Evolutionary conservation across 2,888 invertebrate genomes (phyloP), one percentile per base, ranked within the genome.

Genomic region (Sesia bembeciformis): DNA sequence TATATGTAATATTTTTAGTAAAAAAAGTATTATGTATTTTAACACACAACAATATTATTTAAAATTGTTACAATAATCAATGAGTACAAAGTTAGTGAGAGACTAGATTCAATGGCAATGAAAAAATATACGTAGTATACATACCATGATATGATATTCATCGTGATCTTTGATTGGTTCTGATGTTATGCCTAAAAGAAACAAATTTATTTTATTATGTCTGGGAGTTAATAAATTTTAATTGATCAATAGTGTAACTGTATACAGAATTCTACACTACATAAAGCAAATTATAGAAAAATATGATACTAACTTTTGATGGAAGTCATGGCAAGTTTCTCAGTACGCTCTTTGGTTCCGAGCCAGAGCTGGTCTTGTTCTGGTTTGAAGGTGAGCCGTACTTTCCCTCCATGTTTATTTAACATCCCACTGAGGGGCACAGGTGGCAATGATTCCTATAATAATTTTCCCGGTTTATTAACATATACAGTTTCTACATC

Each of bases 331-430:
- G 95, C 93, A 70, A 97, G 91, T 86, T 97, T 97, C 68, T 97
- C 96, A 57, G 97, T 97, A 66, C 97, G 91, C 78, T 97, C 97
- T 85, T 97, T 97, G 52, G 97, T 97, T 56, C 97, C 96, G 51
- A 97, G 93, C 97, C 97, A 97, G 8, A 97, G 86, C 78, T 97
- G 96, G 76, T 97, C 97, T 63, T 93, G 91, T 77, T 97, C 97
- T 68, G 97, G 90, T 90, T 97, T 97, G 80, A 97, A 97, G 52
- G 97, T 97, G 58, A 97, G 91, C 65, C 97, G 90, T 54, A 97
- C 96, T 91, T 97, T 97, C 4, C 96, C 95, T 8, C 97, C 96
- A 58, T 93, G 92, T 76, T 96, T 96, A 80, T 97, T 97, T 73
- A 97, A 88, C 97, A 97, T 97, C 52, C 97, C 97, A 61, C 94